phyloP scores from a whole-genome alignment of 2,888 invertebrate genomes.

The Andrena minutula region DNA sequence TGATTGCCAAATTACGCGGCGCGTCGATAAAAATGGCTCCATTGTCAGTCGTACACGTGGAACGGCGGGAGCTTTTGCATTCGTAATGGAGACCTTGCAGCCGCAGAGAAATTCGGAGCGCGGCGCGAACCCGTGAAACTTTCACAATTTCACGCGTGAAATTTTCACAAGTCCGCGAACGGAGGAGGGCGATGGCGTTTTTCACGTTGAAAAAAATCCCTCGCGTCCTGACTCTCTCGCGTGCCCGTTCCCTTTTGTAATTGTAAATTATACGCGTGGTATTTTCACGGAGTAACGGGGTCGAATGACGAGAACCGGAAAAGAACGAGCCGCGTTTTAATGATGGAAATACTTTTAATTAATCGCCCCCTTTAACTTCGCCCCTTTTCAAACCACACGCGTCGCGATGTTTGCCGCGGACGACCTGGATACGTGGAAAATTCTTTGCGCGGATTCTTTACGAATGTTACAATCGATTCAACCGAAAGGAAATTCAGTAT shows the following conservation, averaged over 20 bases:
- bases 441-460: not conserved
- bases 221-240: not conserved
- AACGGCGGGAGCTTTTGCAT: slow-evolving; percentile 17
- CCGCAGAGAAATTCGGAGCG: not conserved
- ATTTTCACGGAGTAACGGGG: slow-evolving; percentile 15
- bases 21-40: slow-evolving; percentile 41
- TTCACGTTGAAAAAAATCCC: slow-evolving; percentile 2
- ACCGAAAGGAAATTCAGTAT: not conserved
- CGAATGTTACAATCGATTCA: not conserved
- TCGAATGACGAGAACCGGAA: slow-evolving; percentile 14
- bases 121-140: slow-evolving; percentile 26
- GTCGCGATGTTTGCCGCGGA: not conserved
- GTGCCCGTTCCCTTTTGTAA: slow-evolving; percentile 11
- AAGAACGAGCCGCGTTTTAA: slow-evolving; percentile 25
- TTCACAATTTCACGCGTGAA: slow-evolving; percentile 29
- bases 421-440: not conserved
- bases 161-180: slow-evolving; percentile 29
- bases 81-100: slow-evolving; percentile 37
- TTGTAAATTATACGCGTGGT: slow-evolving; percentile 37
- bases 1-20: slow-evolving; percentile 44
- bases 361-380: not conserved
- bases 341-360: slow-evolving; percentile 42
- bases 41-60: slow-evolving; percentile 24
- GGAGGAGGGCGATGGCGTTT: not conserved
- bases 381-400: slow-evolving; percentile 8